Percentiles rank a stretch among this genome's conserved stretches.
Conservation (phyloP, 1,140 invertebrate species). For the Drosophila bifasciata region DNA sequence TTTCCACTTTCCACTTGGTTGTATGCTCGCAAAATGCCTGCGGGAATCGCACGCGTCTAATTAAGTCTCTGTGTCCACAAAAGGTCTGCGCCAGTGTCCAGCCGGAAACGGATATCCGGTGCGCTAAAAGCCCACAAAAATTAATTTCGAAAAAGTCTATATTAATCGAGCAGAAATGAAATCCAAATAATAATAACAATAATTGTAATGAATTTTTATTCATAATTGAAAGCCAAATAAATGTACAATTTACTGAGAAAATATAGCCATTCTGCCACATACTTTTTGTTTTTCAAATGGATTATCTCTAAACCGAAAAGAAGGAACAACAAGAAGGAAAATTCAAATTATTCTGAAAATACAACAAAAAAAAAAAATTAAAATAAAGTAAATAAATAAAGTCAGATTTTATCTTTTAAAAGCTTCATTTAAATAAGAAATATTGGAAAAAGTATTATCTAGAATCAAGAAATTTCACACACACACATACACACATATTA, state of each 20-base stretch:
- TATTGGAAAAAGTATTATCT: neutral
- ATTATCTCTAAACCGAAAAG: neutral
- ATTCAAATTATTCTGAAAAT: neutral
- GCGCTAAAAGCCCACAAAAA: constrained; percentile 25
- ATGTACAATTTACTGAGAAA: no score
- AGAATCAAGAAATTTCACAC: neutral
- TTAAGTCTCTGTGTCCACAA: constrained; percentile 35
- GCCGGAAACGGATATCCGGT: constrained; percentile 34
- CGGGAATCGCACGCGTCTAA: constrained; percentile 48
- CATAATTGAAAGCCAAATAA: no score
- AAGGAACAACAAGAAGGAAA: neutral
- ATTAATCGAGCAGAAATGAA: constrained; percentile 24
- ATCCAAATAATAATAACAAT: constrained; percentile 13
- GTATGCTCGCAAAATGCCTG: constrained; percentile 21
- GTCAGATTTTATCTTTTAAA: no score
- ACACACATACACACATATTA: constrained; percentile 22
- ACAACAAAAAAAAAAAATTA: neutral
- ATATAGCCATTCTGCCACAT: no score
- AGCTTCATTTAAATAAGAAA: no score
- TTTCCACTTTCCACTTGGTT: constrained; percentile 1
- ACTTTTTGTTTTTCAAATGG: no score
- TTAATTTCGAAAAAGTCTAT: constrained; percentile 18
- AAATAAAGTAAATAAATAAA: no score
- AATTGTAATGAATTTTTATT: neutral
- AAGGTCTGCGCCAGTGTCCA: constrained; percentile 8